A percentile compares a stretch with the other conserved stretches of the same genome.
Evolutionary conservation across 92 coral and sea anemone genomes (phyloP).

Genomic region (Virgularia gustaviana): DNA sequence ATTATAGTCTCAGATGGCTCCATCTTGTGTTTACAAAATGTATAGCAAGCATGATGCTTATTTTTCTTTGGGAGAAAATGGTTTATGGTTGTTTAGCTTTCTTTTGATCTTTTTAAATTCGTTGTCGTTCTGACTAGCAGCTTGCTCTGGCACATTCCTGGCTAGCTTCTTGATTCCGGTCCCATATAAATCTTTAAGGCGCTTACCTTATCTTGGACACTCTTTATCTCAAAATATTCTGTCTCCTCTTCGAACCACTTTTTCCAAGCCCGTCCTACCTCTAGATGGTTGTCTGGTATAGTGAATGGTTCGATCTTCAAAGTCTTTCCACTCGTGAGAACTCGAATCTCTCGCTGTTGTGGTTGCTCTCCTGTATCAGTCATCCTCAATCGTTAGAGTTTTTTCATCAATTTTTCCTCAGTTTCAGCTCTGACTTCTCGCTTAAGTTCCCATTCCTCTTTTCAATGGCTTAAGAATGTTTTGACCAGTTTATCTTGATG

Average conservation of each 20-base stretch:
- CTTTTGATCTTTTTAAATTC: constrained; percentile 42
- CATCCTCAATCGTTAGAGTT: no score
- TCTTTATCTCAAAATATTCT: constrained; percentile 54
- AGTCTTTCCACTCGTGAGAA: constrained; percentile 38
- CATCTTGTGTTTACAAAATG: constrained; percentile 42
- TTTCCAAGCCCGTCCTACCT: constrained; percentile 61
- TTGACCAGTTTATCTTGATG: no score
- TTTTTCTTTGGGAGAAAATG: constrained; percentile 56
- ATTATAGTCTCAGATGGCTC: no score
- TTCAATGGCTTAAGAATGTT: no score
- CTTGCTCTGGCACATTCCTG: constrained; percentile 53
- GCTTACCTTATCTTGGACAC: constrained; percentile 49
- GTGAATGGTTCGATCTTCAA: constrained; percentile 46
- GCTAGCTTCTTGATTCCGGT: constrained; percentile 54
- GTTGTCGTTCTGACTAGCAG: constrained; percentile 47
- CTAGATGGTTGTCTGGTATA: constrained; percentile 56
- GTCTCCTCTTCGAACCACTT: constrained; percentile 68
- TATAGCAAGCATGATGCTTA: constrained; percentile 59
- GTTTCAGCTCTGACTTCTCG: no score
- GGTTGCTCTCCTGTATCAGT: no score
- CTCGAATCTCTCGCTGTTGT: constrained; percentile 29
- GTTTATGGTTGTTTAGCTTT: constrained; percentile 38
- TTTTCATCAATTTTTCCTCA: no score
- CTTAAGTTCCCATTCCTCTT: no score
- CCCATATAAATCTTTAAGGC: constrained; percentile 60